Evolutionary conservation across 2,797 vertebrate species (phyloP), one percentile per base, ranked within the genome.

Genomic region (Danio albolineatus): DNA sequence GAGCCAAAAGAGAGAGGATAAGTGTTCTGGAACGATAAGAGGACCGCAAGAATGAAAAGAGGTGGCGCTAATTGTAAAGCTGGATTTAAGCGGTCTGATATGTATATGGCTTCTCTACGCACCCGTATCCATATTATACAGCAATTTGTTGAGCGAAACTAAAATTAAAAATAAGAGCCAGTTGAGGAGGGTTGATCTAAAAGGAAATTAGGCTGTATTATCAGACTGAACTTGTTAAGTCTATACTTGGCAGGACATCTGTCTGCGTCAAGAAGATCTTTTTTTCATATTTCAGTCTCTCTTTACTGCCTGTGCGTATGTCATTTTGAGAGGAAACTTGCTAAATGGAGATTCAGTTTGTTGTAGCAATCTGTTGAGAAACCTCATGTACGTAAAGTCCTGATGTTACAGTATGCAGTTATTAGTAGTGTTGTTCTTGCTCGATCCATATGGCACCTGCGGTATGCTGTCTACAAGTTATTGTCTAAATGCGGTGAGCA

Each of bases 1-100:
- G 44, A 77, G 19, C 51, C 13, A 16, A 9, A 28, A 61, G 21
- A 65, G 70, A 60, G 73, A 54, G 14, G 38, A 60, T 60, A 76
- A 77, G 75, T 65, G 76, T 48, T 73, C 21, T 81, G 77, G 54
- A 51, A 78, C 66, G 73, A 84, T 79, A 78, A 77, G 73, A 72
- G 56, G 60, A 62, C 60, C 72, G 39, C 0, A 44, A 48, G 48
- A 67, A 39, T 14, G 12, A 41, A 38, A 54, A 59, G 48, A 54
- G 36, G 39, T 28, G 17, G 12, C 0, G 0, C 41, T 48, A 59
- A 59, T 73, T 73, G 13, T 73, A 19, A 46, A 60, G 41, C 41
- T 73, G 19, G 59, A 17, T 59, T 73, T 36, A 13, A 54, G 38
- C 12, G 39, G n/a, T 41, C 54, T 70, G 54, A 69, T 28, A 44